Percentiles rank a stretch among this genome's conserved stretches.
Evolutionary conservation across 2,888 invertebrate species (phyloP).

Genomic region (Graphium colonna): DNA sequence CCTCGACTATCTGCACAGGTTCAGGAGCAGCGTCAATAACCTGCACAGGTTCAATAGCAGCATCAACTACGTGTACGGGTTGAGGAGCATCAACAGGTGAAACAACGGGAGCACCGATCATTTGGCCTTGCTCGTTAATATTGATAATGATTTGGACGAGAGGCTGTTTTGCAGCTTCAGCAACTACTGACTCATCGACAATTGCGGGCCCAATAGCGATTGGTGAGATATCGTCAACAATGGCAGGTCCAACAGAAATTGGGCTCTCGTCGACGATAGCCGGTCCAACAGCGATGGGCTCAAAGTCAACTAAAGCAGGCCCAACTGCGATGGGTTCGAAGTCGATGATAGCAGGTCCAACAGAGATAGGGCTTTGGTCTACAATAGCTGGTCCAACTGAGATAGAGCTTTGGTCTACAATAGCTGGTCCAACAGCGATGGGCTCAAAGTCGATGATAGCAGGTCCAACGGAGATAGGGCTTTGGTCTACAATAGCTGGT

Average conservation of each 20-base stretch:
- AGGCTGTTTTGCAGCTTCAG: slow-evolving; percentile 6
- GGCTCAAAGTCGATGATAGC: too few species aligned
- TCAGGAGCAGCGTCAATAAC: slow-evolving; percentile 1
- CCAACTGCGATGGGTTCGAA: slow-evolving; percentile 24
- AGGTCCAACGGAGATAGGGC: too few species aligned
- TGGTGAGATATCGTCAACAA: slow-evolving; percentile 27
- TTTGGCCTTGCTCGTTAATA: slow-evolving; percentile 12
- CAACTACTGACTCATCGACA: slow-evolving; percentile 5
- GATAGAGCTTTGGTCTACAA: too few species aligned
- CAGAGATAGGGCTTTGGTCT: slow-evolving; percentile 32
- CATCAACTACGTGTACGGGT: slow-evolving; percentile 4
- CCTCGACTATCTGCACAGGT: slow-evolving; percentile 10
- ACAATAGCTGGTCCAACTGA: too few species aligned
- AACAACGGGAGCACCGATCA: slow-evolving; percentile 10
- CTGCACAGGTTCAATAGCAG: not conserved
- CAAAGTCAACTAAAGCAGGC: slow-evolving; percentile 22
- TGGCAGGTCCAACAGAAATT: slow-evolving; percentile 32
- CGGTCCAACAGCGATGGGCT: slow-evolving; percentile 33
- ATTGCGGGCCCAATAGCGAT: slow-evolving; percentile 17
- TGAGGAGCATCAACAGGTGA: too few species aligned
- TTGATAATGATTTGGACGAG: slow-evolving; percentile 18
- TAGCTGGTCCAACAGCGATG: slow-evolving; percentile 30
- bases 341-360: slow-evolving; percentile 33
- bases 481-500: slow-evolving; percentile 20
- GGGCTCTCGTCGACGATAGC: slow-evolving; percentile 30